Conservation (phyloP, 2,888 invertebrate genomes). For the Bugula neritina region DNA sequence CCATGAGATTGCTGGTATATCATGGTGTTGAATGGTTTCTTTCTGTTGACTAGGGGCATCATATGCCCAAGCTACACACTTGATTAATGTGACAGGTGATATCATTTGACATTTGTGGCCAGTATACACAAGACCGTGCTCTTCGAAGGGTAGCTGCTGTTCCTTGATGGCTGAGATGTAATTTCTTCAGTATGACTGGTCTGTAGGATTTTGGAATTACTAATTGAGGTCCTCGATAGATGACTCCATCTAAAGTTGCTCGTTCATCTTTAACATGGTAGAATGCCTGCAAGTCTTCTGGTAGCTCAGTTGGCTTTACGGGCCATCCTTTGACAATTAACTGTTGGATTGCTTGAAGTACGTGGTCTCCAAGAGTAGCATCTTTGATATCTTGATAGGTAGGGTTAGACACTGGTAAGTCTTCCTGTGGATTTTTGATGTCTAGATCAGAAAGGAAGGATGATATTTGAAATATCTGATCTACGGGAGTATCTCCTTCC, state of each 20-base stretch:
- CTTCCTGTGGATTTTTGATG: background rate
- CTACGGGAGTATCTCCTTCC: background rate
- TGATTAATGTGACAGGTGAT: background rate
- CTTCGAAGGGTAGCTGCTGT: background rate
- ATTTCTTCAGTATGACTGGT: slow-evolving; percentile 1
- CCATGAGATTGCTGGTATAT: background rate
- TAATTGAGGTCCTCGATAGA: background rate
- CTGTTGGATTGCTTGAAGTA: background rate
- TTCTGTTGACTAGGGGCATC: background rate
- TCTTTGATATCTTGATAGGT: background rate
- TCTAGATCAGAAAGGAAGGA: slow-evolving; percentile 9
- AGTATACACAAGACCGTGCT: background rate
- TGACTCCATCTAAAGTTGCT: slow-evolving; percentile 15
- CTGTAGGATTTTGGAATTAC: background rate
- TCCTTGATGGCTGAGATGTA: slow-evolving; percentile 20
- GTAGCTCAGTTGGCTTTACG: background rate
- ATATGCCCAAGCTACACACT: slow-evolving; percentile 10
- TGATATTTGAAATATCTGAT: slow-evolving; percentile 8
- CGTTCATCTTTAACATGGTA: background rate
- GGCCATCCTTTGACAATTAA: background rate
- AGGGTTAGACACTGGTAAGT: slow-evolving; percentile 8
- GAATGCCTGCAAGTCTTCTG: background rate
- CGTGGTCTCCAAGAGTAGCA: background rate
- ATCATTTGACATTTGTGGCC: slow-evolving; percentile 2
- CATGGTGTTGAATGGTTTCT: slow-evolving; percentile 6